Conservation (phyloP, 2,797 vertebrate species). For the Adrianichthys oophorus region DNA sequence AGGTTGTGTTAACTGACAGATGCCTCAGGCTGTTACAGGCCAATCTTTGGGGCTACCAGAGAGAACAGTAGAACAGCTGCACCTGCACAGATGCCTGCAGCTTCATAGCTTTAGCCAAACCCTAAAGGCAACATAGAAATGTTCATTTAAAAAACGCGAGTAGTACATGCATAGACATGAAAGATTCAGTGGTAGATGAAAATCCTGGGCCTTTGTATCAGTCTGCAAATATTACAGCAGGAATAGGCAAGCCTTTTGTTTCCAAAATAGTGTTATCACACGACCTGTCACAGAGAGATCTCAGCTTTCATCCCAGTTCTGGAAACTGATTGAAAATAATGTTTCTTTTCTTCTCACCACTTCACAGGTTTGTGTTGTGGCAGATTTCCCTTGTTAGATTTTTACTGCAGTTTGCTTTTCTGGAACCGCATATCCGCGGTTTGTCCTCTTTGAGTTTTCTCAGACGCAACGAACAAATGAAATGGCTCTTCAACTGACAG, state of each 20-base stretch:
- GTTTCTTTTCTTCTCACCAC: not conserved
- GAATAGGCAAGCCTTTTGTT: constrained; percentile 11
- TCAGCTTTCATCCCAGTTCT: constrained; percentile 37
- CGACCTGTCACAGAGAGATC: constrained; percentile 15
- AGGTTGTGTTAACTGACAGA: constrained; percentile 29
- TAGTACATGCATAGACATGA: not conserved
- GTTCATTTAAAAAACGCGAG: constrained; percentile 1
- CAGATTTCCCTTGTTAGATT: constrained; percentile 8
- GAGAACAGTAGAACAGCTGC: constrained; percentile 42
- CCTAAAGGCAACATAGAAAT: constrained; percentile 8
- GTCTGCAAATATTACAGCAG: constrained; percentile 36
- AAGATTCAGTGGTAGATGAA: constrained; percentile 18
- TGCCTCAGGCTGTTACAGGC: constrained; percentile 19
- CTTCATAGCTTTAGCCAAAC: constrained; percentile 19
- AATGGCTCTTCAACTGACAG: not conserved
- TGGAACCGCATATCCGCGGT: constrained; percentile 14
- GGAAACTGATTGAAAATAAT: constrained; percentile 19
- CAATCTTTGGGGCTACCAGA: not conserved
- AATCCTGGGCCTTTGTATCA: constrained; percentile 19
- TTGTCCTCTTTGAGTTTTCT: not conserved
- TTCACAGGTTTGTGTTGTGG: constrained; percentile 17
- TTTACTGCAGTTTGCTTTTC: constrained; percentile 8
- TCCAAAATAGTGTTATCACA: constrained; percentile 33
- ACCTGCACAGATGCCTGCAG: constrained; percentile 43
- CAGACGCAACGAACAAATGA: not conserved